Evolutionary conservation across 2,888 invertebrate genomes (phyloP), one percentile per base, ranked within the genome.

Genomic region (Drosophila parthenogenetica): DNA sequence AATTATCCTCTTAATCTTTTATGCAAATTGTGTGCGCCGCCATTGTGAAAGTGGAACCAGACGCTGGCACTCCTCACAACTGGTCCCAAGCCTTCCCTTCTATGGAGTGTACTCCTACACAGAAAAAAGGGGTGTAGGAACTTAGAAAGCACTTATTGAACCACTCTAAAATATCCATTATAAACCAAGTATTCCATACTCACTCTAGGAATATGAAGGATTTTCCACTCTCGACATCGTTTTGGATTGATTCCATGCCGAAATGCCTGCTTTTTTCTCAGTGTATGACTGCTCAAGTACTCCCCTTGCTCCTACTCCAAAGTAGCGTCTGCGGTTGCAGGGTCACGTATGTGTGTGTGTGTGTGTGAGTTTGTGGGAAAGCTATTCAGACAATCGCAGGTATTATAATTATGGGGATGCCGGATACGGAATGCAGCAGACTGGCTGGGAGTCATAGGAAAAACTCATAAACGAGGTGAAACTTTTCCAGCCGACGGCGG

Each of bases 1-100:
- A 83, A 83, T 87, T 87, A 85, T 79, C 77, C 79, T 74, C 80
- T 79, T 83, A 87, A 83, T 83, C 88, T 87, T 69, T 74, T 77
- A 83, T 81, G 86, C 72, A 87, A 87, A 87, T 87, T 79, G 69
- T 85, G 68, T 69, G 69, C 59, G 69, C 59, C 40, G 46, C 54
- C 58, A 69, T 58, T 76, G 70, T 73, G 57, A 67, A 72, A 71
- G 72, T 63, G 59, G 54, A 53, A 60, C 45, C 57, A 35, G 51
- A 54, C 14, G 19, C 16, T n/a, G n/a, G 2, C 16, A 37, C 32
- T 3, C 62, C 51, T 17, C 17, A 45, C 35, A 3, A 39, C 50
- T 25, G 19, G 7, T 22, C 7, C 13, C 13, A 4, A 35, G 8
- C 13, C n/a, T 5, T n/a, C 10, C 4, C 5, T 49, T 39, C 17